These are phyloP conservation scores for Tenrec ecaudatus DNA, from an alignment of 2,113 vertebrate species.

Conservation along the genomic window DNA sequence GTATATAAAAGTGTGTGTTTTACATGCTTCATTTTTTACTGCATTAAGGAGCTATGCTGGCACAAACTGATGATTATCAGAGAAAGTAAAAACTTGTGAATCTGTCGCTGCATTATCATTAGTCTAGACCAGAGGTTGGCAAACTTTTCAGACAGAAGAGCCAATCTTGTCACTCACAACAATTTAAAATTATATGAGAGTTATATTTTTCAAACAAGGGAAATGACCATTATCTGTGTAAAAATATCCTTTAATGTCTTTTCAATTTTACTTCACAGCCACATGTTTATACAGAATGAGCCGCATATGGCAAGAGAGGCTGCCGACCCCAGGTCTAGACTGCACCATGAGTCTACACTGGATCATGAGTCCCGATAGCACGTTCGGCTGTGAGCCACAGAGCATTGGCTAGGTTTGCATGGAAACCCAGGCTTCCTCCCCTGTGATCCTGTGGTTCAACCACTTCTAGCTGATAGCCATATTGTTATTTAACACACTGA, in stretches of 20 bases:
- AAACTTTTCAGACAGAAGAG: too few species aligned
- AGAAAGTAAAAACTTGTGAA: neutral
- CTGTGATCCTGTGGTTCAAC: neutral
- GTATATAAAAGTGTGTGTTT: neutral
- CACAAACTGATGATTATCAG: neutral
- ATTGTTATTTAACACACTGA: neutral
- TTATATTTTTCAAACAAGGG: too few species aligned
- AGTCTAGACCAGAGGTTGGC: neutral
- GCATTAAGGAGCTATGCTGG: neutral
- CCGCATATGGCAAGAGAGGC: too few species aligned
- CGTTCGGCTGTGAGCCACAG: too few species aligned
- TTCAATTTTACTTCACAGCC: too few species aligned
- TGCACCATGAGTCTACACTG: neutral
- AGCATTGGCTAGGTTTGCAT: fast-evolving
- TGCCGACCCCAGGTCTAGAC: too few species aligned
- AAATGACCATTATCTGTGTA: too few species aligned
- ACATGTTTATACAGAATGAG: too few species aligned
- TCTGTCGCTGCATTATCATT: neutral
- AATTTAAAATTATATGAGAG: too few species aligned
- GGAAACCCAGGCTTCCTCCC: neutral
- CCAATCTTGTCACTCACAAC: too few species aligned
- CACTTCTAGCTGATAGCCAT: neutral
- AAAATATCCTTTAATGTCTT: too few species aligned
- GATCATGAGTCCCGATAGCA: neutral
- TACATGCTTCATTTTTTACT: neutral